Evolutionary conservation across 1,140 invertebrate genomes (phyloP), one percentile per base, ranked within the genome.

Genomic region (Cataglyphis hispanica): DNA sequence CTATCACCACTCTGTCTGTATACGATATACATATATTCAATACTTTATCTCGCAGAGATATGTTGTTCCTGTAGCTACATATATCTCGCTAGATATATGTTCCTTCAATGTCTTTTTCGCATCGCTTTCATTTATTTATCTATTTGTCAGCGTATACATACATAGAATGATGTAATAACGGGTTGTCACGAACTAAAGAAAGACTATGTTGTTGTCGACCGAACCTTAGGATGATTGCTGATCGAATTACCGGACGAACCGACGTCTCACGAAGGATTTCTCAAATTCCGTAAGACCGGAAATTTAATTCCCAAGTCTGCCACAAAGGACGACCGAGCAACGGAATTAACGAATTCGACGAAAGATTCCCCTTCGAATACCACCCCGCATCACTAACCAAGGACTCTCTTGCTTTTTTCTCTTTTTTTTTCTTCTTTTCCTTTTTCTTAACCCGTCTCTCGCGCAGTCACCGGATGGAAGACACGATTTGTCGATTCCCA

Each of bases 321-420:
- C 76, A 85, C 87, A 90, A 86, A 90, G 89, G 60, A 61, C 80
- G 72, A 76, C 61, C 37, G 43, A 53, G 67, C 81, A 80, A 67
- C 60, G 43, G 76, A 72, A 89, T 91, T 90, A 91, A 90, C 87
- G 89, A 90, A 86, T 91, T 90, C 84, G 86, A 84, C 66, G 84
- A 78, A 76, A 61, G 61, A 78, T 74, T 66, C 56, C 19, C 25
- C 76, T 63, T 27, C 11, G 31, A 19, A 31, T 89, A 76, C 67
- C 46, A 43, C 43, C 16, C 63, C 34, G 31, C 25, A 11, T 10
- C 27, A 10, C 53, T 37, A 72, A 50, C 16, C 69, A 31, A 40
- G 2, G 6, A 5, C 56, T 61, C 13, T 53, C 46, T 77, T 60
- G 37, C 34, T 22, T 34, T 46, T 34, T 11, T 16, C 16, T 69